phyloP scores from a whole-genome alignment of 1,140 invertebrate species.

The Pseudomyrmex sp. region DNA sequence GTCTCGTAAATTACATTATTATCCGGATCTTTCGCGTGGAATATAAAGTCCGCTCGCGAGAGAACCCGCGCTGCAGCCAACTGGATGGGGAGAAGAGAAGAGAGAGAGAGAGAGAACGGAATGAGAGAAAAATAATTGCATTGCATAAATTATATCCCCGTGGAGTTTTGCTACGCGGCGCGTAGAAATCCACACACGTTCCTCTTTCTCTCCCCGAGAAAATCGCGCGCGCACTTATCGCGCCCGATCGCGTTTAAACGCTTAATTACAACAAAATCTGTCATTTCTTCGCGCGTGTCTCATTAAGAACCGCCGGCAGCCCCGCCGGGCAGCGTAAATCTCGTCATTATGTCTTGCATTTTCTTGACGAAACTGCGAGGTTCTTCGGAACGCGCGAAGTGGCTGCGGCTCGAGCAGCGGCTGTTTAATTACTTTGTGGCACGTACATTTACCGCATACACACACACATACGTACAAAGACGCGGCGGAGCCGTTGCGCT shows the following conservation, averaged over 20 bases:
- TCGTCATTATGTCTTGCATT: constrained; percentile 57
- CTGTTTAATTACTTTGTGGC: constrained; percentile 70
- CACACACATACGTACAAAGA: background rate
- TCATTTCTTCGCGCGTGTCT: constrained; percentile 53
- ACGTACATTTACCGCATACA: constrained; percentile 38
- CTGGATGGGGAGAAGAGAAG: too few relatives aligned
- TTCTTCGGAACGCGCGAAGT: constrained; percentile 55
- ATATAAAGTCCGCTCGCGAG: constrained; percentile 2
- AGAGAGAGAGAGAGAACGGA: background rate
- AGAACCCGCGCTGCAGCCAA: background rate
- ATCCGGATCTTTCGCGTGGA: background rate
- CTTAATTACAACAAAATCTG: constrained; percentile 54
- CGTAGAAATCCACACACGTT: constrained; percentile 5
- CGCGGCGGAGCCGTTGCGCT: too few relatives aligned
- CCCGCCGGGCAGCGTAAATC: constrained; percentile 42
- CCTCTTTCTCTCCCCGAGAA: background rate
- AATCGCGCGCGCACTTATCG: constrained; percentile 32
- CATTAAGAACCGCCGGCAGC: constrained; percentile 49
- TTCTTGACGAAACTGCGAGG: constrained; percentile 64
- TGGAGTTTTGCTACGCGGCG: constrained; percentile 1
- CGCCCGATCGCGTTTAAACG: constrained; percentile 47
- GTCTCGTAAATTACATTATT: background rate
- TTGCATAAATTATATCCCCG: constrained; percentile 10
- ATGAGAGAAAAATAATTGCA: constrained; percentile 26
- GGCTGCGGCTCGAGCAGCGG: constrained; percentile 69